Conservation (phyloP, 2,113 vertebrate species). For the Neotragus moschatus region DNA sequence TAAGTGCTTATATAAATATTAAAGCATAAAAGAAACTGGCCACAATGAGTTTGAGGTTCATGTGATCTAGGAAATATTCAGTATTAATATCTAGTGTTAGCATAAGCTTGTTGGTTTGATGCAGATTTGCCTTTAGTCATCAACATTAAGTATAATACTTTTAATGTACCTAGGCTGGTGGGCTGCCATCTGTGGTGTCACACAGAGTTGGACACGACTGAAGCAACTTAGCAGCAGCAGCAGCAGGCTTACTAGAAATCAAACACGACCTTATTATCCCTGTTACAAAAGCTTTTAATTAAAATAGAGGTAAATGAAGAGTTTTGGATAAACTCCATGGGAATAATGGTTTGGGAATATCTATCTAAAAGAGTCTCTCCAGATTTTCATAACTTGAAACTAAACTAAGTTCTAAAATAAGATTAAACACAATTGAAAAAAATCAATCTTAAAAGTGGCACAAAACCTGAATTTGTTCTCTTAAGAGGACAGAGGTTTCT, state of each 20-base stretch:
- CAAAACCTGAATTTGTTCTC: neutral
- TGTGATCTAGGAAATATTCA: neutral
- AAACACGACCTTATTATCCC: neutral
- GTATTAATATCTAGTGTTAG: neutral
- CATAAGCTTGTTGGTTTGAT: neutral
- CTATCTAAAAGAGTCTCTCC: neutral
- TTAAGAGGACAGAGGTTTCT: neutral
- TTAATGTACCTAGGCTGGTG: neutral
- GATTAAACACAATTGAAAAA: neutral
- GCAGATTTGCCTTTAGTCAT: neutral
- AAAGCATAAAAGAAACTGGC: neutral
- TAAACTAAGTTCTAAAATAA: neutral
- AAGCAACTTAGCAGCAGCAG: too few species aligned
- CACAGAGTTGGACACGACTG: too few species aligned
- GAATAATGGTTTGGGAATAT: neutral
- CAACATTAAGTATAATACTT: neutral
- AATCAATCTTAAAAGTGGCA: neutral
- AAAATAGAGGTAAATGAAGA: neutral
- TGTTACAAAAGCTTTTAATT: neutral
- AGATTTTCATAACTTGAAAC: neutral
- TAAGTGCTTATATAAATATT: neutral
- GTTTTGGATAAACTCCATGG: neutral
- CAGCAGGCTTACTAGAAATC: neutral
- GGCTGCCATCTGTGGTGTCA: too few species aligned
- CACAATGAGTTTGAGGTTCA: neutral